Evolutionary conservation across 2,797 vertebrate species (phyloP).

Genomic region (Zenarchopterus dispar): DNA sequence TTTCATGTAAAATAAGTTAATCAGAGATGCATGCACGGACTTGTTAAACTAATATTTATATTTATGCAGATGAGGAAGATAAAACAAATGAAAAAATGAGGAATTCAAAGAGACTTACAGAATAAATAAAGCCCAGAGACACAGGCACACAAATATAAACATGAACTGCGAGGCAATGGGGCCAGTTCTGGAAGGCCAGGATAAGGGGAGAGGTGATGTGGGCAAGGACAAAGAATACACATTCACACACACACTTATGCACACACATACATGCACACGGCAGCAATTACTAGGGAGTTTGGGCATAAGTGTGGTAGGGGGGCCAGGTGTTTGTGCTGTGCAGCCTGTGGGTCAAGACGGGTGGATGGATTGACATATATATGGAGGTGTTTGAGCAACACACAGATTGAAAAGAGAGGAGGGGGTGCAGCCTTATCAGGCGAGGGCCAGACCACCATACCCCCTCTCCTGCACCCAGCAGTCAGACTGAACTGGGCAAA

Average conservation of each 20-base stretch:
- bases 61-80: slow-evolving; percentile 1
- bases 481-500: slow-evolving; percentile 59
- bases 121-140: slow-evolving; percentile 26
- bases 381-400: slow-evolving; percentile 57
- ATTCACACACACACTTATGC: slow-evolving; percentile 14
- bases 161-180: slow-evolving; percentile 12
- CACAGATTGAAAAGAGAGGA: slow-evolving; percentile 47
- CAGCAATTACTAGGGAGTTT: slow-evolving; percentile 42
- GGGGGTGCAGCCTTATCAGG: slow-evolving; percentile 70
- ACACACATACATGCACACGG: slow-evolving; percentile 9
- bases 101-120: slow-evolving; percentile 7
- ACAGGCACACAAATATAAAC: slow-evolving; percentile 15
- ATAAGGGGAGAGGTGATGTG: slow-evolving; percentile 55
- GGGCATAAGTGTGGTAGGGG: slow-evolving; percentile 54
- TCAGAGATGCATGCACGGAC: not conserved
- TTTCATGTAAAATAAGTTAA: not conserved
- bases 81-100: slow-evolving; percentile 2
- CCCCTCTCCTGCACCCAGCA: slow-evolving; percentile 62
- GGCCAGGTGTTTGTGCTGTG: slow-evolving; percentile 70
- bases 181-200: slow-evolving; percentile 49
- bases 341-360: slow-evolving; percentile 64
- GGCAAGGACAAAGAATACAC: slow-evolving; percentile 46
- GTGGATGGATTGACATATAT: slow-evolving; percentile 63
- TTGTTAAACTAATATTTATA: not conserved
- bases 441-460: slow-evolving; percentile 60